Evolutionary conservation across 2,888 invertebrate species (phyloP).

Genomic region (Endotricha flammealis): DNA sequence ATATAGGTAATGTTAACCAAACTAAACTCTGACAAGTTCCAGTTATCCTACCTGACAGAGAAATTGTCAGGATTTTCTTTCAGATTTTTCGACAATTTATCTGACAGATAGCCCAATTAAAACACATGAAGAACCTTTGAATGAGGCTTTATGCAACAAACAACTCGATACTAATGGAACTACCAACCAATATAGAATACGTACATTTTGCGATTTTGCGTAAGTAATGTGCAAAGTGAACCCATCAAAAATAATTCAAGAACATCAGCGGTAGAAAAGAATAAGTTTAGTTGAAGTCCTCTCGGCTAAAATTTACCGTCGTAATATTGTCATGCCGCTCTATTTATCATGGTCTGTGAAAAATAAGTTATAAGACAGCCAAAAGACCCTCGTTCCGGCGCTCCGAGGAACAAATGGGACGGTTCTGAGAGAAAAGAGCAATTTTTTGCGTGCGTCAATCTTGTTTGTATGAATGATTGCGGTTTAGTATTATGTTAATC

Average conservation of each 20-base stretch:
- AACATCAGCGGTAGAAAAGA: background rate
- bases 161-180: too few species aligned
- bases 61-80: too few species aligned
- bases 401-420: conserved; percentile 48
- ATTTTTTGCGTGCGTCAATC: conserved; percentile 48
- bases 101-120: too few species aligned
- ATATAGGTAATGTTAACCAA: too few species aligned
- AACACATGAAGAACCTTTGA: too few species aligned
- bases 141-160: too few species aligned
- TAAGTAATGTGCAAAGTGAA: too few species aligned
- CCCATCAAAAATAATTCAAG: conserved; percentile 3
- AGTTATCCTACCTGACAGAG: too few species aligned
- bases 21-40: too few species aligned
- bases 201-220: too few species aligned
- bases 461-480: conserved; percentile 39
- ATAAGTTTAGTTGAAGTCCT: conserved; percentile 5
- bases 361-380: conserved; percentile 52
- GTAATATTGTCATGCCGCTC: conserved; percentile 26
- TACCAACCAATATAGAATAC: too few species aligned
- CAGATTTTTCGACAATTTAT: too few species aligned
- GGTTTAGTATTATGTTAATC: conserved; percentile 28
- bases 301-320: conserved; percentile 17
- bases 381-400: conserved; percentile 43
- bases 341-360: conserved; percentile 39
- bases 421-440: conserved; percentile 42